Percentiles rank a stretch among this genome's conserved stretches.
phyloP scores from a whole-genome alignment of 2,113 vertebrate species.

The Stomatorhinus ivindoensis region DNA sequence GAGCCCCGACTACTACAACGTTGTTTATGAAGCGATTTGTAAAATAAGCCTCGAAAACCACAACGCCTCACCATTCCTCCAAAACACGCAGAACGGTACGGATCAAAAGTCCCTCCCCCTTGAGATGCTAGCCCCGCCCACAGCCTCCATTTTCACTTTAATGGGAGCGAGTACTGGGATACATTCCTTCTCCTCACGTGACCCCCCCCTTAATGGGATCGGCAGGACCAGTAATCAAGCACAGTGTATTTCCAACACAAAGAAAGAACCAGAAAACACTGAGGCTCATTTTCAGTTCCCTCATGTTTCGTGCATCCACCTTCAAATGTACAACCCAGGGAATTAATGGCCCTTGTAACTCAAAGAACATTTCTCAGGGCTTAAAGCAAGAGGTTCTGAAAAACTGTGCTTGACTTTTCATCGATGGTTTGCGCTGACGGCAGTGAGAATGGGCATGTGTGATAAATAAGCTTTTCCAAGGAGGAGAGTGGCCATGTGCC shows the following conservation, averaged over 20 bases:
- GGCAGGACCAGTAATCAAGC: background rate
- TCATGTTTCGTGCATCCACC: background rate
- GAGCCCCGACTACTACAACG: background rate
- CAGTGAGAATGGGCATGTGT: background rate
- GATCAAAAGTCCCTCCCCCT: conserved; percentile 32
- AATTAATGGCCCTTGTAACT: conserved; percentile 3
- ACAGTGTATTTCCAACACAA: background rate
- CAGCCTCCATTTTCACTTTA: background rate
- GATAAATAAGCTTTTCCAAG: background rate
- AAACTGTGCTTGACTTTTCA: background rate
- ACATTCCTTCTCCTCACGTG: background rate
- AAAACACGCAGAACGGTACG: conserved; percentile 8
- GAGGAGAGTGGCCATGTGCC: background rate
- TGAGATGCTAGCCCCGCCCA: background rate
- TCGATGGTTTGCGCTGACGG: background rate
- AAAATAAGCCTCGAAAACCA: conserved; percentile 26
- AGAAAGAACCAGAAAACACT: background rate
- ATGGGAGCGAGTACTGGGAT: background rate
- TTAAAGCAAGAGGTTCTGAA: background rate
- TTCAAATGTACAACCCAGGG: background rate
- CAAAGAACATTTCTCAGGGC: background rate
- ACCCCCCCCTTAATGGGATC: background rate
- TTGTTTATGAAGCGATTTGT: conserved; percentile 37
- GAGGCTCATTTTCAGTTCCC: background rate
- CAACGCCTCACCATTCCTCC: conserved; percentile 18